Conservation (phyloP, 2,888 invertebrate species). For the Apomyelois bistriatella region DNA sequence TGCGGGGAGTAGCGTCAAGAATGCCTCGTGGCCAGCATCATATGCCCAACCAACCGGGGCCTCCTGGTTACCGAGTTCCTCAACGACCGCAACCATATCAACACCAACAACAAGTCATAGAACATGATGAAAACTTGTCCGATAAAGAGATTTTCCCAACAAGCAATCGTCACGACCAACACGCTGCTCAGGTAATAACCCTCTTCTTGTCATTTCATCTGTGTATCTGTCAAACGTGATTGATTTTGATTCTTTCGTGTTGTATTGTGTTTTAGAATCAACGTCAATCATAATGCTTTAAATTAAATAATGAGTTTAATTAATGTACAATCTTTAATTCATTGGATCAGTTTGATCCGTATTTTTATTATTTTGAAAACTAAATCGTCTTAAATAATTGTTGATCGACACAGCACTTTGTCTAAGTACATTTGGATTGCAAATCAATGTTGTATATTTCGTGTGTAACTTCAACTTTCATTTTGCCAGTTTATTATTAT, state of each 20-base stretch:
- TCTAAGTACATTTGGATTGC: conserved; percentile 72
- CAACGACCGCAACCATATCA: conserved; percentile 78
- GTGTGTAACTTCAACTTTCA: conserved; percentile 66
- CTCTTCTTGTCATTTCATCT: conserved; percentile 33
- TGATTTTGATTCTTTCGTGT: conserved; percentile 21
- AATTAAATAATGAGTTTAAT: conserved; percentile 5
- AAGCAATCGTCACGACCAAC: conserved; percentile 72
- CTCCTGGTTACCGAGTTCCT: conserved; percentile 60
- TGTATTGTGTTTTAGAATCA: conserved; percentile 15
- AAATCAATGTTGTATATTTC: conserved; percentile 74
- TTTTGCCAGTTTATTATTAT: conserved; percentile 55
- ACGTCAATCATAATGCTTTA: conserved; percentile 14
- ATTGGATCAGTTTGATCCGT: conserved; percentile 6
- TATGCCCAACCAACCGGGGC: conserved; percentile 62
- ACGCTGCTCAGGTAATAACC: conserved; percentile 80
- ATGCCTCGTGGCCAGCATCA: conserved; percentile 64
- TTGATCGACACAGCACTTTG: conserved; percentile 69
- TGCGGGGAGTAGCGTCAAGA: conserved; percentile 81
- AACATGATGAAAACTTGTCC: conserved; percentile 91
- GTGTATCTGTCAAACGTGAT: conserved; percentile 16
- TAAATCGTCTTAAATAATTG: conserved; percentile 29
- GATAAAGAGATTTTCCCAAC: conserved; percentile 92
- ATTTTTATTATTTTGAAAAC: conserved; percentile 14
- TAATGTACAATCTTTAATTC: background rate
- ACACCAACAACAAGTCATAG: conserved; percentile 83